Conservation (phyloP, 2,888 invertebrate genomes). For the Macrophya alboannulata region DNA sequence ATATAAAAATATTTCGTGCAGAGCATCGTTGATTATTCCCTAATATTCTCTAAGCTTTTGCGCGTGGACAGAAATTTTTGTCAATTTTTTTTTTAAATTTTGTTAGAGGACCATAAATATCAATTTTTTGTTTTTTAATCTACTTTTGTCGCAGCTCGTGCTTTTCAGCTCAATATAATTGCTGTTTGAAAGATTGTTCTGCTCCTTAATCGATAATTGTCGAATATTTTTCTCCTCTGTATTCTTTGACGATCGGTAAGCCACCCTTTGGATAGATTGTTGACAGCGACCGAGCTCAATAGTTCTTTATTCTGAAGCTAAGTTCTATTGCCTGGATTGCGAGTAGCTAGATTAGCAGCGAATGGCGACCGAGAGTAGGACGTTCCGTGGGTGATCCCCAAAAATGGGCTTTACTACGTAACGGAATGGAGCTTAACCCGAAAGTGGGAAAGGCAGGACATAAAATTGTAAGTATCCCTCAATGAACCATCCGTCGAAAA, state of each 20-base stretch:
- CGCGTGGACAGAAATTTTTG: neutral
- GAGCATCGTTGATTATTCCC: neutral
- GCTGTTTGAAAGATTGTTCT: neutral
- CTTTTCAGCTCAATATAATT: neutral
- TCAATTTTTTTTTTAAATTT: neutral
- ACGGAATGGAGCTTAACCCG: conserved; percentile 51
- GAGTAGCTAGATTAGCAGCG: conserved; percentile 49
- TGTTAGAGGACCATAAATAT: neutral
- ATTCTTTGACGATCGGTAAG: neutral
- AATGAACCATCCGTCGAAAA: conserved; percentile 51
- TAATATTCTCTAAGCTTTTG: neutral
- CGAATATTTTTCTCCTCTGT: neutral
- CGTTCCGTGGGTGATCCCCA: conserved; percentile 38
- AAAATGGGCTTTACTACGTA: conserved; percentile 51
- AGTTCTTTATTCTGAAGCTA: conserved; percentile 41
- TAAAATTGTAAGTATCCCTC: conserved; percentile 52
- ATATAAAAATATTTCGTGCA: conserved; percentile 1
- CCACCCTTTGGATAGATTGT: conserved; percentile 29
- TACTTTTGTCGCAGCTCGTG: no score
- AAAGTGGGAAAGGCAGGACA: conserved; percentile 51
- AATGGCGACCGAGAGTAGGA: conserved; percentile 17
- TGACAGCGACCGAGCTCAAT: conserved; percentile 27
- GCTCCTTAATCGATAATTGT: neutral
- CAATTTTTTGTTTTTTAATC: no score
- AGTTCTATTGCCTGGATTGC: conserved; percentile 40